phyloP scores from a whole-genome alignment of 2,888 invertebrate genomes.

The Petrolisthes manimaculis region DNA sequence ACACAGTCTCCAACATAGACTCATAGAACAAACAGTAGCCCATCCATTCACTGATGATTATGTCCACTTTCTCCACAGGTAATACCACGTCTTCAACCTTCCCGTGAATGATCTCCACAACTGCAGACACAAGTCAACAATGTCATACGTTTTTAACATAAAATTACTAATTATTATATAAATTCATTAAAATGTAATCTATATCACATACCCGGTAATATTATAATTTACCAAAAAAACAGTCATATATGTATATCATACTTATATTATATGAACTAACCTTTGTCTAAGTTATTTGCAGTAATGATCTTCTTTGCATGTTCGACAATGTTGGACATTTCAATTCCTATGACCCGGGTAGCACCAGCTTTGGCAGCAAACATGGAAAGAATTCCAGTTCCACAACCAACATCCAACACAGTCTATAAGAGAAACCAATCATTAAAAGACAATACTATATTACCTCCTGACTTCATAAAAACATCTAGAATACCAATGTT shows the following conservation, averaged over 20 bases:
- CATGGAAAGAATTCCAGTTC: slow-evolving; percentile 99
- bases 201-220: no score
- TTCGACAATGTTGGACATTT: slow-evolving; percentile 98
- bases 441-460: no score
- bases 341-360: slow-evolving; percentile 93
- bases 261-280: slow-evolving; percentile 40
- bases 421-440: slow-evolving; percentile 69
- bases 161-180: not conserved
- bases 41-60: slow-evolving; percentile 88
- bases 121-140: slow-evolving; percentile 60
- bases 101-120: slow-evolving; percentile 67
- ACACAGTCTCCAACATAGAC: slow-evolving; percentile 99
- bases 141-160: not conserved
- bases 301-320: slow-evolving; percentile 96
- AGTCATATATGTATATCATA: not conserved
- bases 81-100: slow-evolving; percentile 75
- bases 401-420: slow-evolving; percentile 98
- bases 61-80: slow-evolving; percentile 83
- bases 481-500: not conserved
- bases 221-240: no score
- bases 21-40: slow-evolving; percentile 95
- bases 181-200: not conserved
- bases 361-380: slow-evolving; percentile 99
- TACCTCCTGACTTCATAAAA: no score
- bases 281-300: slow-evolving; percentile 65